These are phyloP conservation scores for Spondyliosoma cantharus DNA, from an alignment of 2,797 vertebrate genomes.

Conservation along the genomic window DNA sequence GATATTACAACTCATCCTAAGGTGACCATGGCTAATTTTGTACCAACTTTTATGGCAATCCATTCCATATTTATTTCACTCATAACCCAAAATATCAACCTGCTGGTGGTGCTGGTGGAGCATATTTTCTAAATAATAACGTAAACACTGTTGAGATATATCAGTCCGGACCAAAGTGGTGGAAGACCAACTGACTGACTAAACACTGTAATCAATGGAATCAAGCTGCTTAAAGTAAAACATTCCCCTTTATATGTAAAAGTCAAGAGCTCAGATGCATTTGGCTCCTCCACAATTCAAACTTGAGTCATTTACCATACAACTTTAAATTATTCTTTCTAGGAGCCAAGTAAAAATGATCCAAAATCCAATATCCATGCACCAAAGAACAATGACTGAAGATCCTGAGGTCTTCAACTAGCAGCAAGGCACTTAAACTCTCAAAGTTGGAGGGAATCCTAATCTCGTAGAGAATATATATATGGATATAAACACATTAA, in stretches of 20 bases:
- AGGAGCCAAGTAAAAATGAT: background rate
- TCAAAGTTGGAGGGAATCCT: constrained; percentile 25
- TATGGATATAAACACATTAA: constrained; percentile 43
- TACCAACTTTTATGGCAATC: background rate
- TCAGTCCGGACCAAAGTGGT: background rate
- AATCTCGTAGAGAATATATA: constrained; percentile 19
- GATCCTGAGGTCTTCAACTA: background rate
- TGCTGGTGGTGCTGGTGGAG: background rate
- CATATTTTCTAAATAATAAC: no score
- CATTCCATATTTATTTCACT: background rate
- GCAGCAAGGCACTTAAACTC: background rate
- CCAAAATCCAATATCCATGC: background rate
- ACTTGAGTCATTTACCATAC: constrained; percentile 8
- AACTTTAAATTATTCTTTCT: constrained; percentile 8
- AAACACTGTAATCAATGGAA: background rate
- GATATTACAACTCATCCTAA: background rate
- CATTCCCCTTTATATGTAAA: background rate
- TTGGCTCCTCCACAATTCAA: background rate
- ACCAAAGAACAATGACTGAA: background rate
- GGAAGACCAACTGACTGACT: background rate
- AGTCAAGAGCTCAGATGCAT: background rate
- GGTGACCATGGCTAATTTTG: background rate
- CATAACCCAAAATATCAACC: background rate
- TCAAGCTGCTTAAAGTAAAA: background rate
- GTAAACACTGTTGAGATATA: background rate